Base-by-base conservation (phyloP, 2,113 vertebrate species). In the Fukomys damarensis region DNA sequence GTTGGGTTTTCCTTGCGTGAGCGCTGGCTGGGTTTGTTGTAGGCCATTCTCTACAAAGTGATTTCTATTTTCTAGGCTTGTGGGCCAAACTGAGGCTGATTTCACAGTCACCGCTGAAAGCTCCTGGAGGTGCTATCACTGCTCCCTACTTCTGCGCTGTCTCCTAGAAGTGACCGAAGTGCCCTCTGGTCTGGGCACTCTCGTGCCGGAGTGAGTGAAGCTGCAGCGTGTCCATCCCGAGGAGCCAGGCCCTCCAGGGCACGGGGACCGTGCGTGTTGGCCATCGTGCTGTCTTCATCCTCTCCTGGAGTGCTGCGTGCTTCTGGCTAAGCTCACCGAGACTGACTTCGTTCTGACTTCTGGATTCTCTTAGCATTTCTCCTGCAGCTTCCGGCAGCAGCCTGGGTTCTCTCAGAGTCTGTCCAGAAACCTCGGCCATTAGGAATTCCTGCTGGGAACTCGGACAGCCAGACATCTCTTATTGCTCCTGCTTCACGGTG, bases 151-250 rank as follows among this genome's bases (percentile, higher is more conserved):
- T 68, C 2, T 35, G 19, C 10, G 0, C 2, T 3, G 4, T 89
- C 41, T 77, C 52, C 49, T 46, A 43, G 22, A 52, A 54, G 35
- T 4, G 68, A 35, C 16, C 7, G 28, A 10, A 80, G 59, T 28
- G 3, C 63, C 22, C 79, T 17, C 4, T 3, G 2, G 2, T 9
- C 32, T 32, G 0, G 16, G 28, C 49, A 9, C 46, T 43, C 0
- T 0, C 2, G 66, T 38, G 56, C 13, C 11, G 4, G 24, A 38
- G 41, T 84, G 38, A 54, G 26, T 54, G 52, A 76, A 74, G 49
- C n/a, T 24, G 30, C 5, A n/a, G 17, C 0, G 20, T 7, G 41
- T 22, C 14, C 4, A 0, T 5, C 12, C 30, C 0, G 8, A 70
- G 26, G 13, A 54, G 30, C 38, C 65, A 19, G 66, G 41, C 3